Conservation (phyloP, 2,797 vertebrate genomes). For the Borostomias antarcticus region DNA sequence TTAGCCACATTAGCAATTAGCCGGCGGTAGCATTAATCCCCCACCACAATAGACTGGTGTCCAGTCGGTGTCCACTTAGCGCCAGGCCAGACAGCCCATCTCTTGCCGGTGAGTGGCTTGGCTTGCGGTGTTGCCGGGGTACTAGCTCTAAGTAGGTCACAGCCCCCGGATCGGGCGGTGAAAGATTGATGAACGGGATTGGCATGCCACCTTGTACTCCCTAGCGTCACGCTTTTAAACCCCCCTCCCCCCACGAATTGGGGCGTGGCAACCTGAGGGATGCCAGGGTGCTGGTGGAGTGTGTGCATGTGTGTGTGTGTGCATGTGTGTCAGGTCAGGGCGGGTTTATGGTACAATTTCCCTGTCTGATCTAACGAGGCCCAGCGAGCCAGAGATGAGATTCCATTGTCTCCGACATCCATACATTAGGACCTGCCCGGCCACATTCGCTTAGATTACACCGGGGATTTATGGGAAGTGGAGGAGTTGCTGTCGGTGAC, state of each 20-base stretch:
- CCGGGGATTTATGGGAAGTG: constrained; percentile 19
- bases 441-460: constrained; percentile 21
- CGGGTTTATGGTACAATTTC: constrained; percentile 10
- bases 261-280: constrained; percentile 58
- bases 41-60: constrained; percentile 63
- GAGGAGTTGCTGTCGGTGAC: constrained; percentile 10
- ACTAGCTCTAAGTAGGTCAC: constrained; percentile 72
- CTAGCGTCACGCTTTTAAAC: constrained; percentile 55
- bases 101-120: constrained; percentile 49
- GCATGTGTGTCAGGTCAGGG: background rate
- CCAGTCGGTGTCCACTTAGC: constrained; percentile 55
- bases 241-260: constrained; percentile 69
- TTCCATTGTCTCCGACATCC: constrained; percentile 30
- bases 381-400: constrained; percentile 16
- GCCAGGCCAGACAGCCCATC: constrained; percentile 55
- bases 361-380: constrained; percentile 24
- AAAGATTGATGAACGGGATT: constrained; percentile 72
- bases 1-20: constrained; percentile 51
- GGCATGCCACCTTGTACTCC: constrained; percentile 72
- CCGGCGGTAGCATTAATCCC: constrained; percentile 57
- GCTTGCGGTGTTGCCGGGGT: constrained; percentile 31
- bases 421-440: background rate
- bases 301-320: background rate
- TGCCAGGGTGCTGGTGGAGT: constrained; percentile 1
- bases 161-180: constrained; percentile 52